A percentile compares a stretch with the other conserved stretches of the same genome.
These are phyloP conservation scores for Odiellus spinosus DNA, from an alignment of 2,888 invertebrate genomes.

Conservation along the genomic window DNA sequence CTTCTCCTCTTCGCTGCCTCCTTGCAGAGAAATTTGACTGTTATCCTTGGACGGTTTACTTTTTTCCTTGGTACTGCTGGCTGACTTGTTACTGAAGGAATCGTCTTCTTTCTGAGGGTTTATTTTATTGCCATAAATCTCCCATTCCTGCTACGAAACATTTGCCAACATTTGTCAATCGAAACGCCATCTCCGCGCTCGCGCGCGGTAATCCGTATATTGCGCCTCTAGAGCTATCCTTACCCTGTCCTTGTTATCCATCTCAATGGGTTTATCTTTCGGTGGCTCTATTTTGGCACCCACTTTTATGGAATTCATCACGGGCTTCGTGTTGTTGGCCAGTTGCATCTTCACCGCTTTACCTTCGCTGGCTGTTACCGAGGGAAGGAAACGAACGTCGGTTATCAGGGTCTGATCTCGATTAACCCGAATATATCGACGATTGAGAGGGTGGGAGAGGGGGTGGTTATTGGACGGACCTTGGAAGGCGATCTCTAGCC, in stretches of 20 bases:
- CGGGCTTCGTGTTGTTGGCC: conserved; percentile 18
- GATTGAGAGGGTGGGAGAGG: too few species aligned
- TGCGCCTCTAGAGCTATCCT: background rate
- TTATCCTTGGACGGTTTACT: conserved; percentile 13
- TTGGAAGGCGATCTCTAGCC: conserved; percentile 84
- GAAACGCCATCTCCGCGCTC: background rate
- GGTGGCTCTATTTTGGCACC: background rate
- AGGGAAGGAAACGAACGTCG: too few species aligned
- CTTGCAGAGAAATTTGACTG: conserved; percentile 11
- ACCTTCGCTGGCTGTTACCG: conserved; percentile 36
- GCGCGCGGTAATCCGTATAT: background rate
- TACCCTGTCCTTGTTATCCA: conserved; percentile 20
- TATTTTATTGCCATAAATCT: conserved; percentile 12
- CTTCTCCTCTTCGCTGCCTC: conserved; percentile 14
- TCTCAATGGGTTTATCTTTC: background rate
- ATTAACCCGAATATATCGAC: too few species aligned
- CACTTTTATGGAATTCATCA: conserved; percentile 18
- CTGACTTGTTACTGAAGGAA: conserved; percentile 14
- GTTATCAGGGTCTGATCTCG: too few species aligned
- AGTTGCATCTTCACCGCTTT: conserved; percentile 20
- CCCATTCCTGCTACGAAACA: conserved; percentile 10
- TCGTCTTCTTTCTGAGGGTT: conserved; percentile 15
- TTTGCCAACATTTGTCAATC: conserved; percentile 16
- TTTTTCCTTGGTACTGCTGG: conserved; percentile 10
- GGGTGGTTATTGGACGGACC: conserved; percentile 31